Base-by-base conservation (phyloP, 1,140 invertebrate species). In the Wiebesia pumilae region DNA sequence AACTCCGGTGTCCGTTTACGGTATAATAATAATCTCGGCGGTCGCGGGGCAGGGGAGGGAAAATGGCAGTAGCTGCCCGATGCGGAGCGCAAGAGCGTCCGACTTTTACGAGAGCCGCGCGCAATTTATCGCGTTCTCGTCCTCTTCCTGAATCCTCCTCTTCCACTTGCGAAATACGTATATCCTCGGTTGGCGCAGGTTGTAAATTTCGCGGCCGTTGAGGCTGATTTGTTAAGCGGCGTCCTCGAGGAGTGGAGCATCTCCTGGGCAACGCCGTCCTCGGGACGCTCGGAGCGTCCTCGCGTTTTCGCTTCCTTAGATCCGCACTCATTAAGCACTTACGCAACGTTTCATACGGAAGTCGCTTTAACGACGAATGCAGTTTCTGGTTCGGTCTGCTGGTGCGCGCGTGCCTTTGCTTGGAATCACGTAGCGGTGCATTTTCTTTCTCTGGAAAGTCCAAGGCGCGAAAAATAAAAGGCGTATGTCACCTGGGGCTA, bases 81-180 rank as follows among this genome's bases (percentile, higher is more conserved):
- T 24, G 30, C 33, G 54, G 58, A 38, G 51, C 51, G 24, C 33
- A 38, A 30, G 54, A 38, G 27, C 24, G 30, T 30, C n/a, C 3
- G 83, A 85, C 83, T 79, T 85, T 85, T 85, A 85, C 77, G 83
- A 85, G 75, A 40, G 62, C 33, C 40, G 30, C n/a, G 77, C 33
- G 77, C 40, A 78, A 85, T 85, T 85, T 85, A 85, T 85, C 77
- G 83, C 65, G 43, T 62, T 84, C 54, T 54, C 35, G 54, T 35
- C 40, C 62, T 79, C 83, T 79, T 84, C 83, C 83, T 84, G 27
- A 67, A 78, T 79, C 58, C 77, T 62, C 35, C 65, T 80, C 77
- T 12, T 6, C 62, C 30, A 38, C 77, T 43, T 30, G 47, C 30
- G n/a, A 30, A 84, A 67, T 78, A 78, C 75, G 38, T 79, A 80